phyloP scores from a whole-genome alignment of 2,113 vertebrate genomes.

The Leptocoma aspasia region DNA sequence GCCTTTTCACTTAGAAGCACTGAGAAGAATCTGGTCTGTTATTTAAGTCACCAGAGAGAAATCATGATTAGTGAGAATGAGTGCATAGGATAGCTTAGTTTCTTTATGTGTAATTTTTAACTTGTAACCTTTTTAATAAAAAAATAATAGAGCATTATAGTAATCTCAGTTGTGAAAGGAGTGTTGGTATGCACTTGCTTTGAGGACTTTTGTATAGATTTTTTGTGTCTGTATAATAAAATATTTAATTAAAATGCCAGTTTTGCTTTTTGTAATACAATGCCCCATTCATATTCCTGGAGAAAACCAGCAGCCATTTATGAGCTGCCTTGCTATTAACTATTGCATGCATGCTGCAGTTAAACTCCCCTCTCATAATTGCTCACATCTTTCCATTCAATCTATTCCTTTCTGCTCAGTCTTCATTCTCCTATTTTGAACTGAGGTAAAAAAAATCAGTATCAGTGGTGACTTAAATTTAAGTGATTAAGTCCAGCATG shows the following conservation, averaged over 20 bases:
- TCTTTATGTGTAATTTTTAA: background rate
- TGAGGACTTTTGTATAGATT: background rate
- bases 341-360: background rate
- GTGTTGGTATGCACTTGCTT: background rate
- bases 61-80: background rate
- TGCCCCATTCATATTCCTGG: background rate
- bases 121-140: background rate
- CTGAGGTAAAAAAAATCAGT: background rate
- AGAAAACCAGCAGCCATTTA: background rate
- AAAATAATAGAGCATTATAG: background rate
- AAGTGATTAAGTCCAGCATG: background rate
- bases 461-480: background rate
- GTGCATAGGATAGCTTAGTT: background rate
- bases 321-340: background rate
- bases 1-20: background rate
- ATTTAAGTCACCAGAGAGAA: background rate
- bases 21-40: background rate
- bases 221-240: background rate
- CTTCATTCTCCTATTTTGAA: background rate
- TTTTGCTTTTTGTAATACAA: background rate
- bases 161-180: background rate
- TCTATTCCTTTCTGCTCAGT: background rate
- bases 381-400: background rate
- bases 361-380: background rate
- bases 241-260: background rate